phyloP scores from a whole-genome alignment of 2,797 vertebrate species.

The Parauchenoglanis punctatus region DNA sequence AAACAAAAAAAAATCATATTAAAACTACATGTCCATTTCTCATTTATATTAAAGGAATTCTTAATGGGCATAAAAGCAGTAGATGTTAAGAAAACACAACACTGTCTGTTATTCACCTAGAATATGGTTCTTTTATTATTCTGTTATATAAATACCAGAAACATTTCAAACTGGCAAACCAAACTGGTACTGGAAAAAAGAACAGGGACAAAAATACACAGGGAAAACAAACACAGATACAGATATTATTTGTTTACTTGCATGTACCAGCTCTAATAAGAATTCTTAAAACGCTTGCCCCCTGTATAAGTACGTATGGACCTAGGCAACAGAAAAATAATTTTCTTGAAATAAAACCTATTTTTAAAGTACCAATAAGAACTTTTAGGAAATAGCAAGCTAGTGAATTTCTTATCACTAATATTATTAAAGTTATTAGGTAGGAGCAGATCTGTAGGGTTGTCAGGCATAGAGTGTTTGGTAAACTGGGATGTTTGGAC shows the following conservation, averaged over 20 bases:
- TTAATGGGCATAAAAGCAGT: background rate
- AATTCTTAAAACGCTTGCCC: background rate
- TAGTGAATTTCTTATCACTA: too few species aligned
- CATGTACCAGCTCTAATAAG: background rate
- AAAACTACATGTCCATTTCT: conserved; percentile 50
- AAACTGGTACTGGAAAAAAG: background rate
- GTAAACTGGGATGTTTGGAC: too few species aligned
- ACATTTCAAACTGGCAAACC: background rate
- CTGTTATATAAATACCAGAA: background rate
- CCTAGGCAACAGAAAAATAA: background rate
- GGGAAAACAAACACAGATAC: background rate
- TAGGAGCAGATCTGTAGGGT: too few species aligned
- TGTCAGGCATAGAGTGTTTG: too few species aligned
- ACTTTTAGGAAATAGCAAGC: background rate
- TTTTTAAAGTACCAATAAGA: background rate
- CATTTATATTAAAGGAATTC: background rate
- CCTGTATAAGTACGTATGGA: background rate
- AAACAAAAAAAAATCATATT: conserved; percentile 51
- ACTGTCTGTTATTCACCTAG: background rate
- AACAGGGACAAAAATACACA: background rate
- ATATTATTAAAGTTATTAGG: too few species aligned
- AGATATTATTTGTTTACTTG: background rate
- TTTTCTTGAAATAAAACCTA: background rate
- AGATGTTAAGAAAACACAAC: background rate
- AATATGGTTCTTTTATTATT: background rate